Evolutionary conservation across 2,888 invertebrate species (phyloP).

Genomic region (Agrochola macilenta): DNA sequence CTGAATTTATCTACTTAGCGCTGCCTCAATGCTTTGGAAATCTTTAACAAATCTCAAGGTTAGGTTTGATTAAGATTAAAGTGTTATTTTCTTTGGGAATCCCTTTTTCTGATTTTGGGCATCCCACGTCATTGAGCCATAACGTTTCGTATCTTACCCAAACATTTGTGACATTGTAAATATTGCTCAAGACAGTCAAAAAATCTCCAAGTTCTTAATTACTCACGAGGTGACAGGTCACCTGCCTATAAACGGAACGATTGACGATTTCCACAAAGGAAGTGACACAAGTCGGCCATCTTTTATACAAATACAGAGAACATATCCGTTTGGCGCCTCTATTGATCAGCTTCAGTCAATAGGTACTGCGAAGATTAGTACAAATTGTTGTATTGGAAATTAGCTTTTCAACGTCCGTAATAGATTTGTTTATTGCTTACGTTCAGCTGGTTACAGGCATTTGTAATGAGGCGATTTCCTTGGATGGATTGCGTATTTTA

Average conservation of each 20-base stretch:
- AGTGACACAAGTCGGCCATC: conserved; percentile 80
- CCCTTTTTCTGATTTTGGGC: conserved; percentile 1
- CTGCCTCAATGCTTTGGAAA: background rate
- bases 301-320: conserved; percentile 81
- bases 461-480: conserved; percentile 24
- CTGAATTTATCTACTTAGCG: background rate
- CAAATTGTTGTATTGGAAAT: conserved; percentile 47
- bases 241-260: conserved; percentile 59
- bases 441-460: conserved; percentile 4
- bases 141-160: conserved; percentile 13
- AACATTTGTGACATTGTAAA: conserved; percentile 20
- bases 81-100: background rate
- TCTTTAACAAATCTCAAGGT: background rate
- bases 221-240: conserved; percentile 57
- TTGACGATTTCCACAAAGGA: conserved; percentile 76
- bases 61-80: background rate
- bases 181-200: conserved; percentile 33
- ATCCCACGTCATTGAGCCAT: background rate
- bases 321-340: conserved; percentile 79
- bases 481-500: conserved; percentile 23
- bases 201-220: conserved; percentile 46
- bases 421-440: conserved; percentile 32
- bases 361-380: conserved; percentile 54
- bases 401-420: conserved; percentile 23
- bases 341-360: conserved; percentile 74